A percentile compares a stretch with the other conserved stretches of the same genome.
Conservation (phyloP, 2,113 vertebrate species). For the Melanotaenia duboulayi region DNA sequence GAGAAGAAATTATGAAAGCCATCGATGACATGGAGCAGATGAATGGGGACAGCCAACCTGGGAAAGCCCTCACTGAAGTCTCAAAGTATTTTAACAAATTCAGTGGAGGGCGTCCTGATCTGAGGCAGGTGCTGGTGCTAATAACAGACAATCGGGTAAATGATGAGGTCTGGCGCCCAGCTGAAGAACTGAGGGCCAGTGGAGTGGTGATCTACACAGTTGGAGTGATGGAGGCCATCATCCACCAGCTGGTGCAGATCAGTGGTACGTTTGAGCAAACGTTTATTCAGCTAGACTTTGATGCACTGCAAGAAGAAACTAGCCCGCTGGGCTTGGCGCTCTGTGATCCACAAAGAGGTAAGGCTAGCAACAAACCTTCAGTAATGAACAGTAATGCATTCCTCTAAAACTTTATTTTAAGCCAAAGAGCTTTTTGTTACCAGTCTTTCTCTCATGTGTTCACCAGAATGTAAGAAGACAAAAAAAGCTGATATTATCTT, state of each 20-base stretch:
- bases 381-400: too few species aligned
- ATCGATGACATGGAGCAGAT: constrained; percentile 74
- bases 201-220: constrained; percentile 80
- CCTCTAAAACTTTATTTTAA: too few species aligned
- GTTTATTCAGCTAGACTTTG: constrained; percentile 67
- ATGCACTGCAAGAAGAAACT: constrained; percentile 69
- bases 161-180: constrained; percentile 73
- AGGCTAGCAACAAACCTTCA: too few species aligned
- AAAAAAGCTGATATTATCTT: constrained; percentile 83
- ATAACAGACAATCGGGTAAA: constrained; percentile 79
- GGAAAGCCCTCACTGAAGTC: constrained; percentile 70
- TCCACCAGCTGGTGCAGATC: constrained; percentile 79
- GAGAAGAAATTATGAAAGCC: constrained; percentile 42
- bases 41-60: constrained; percentile 61
- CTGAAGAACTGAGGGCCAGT: constrained; percentile 74
- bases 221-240: constrained; percentile 68
- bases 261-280: constrained; percentile 69
- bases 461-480: constrained; percentile 72
- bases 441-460: background rate
- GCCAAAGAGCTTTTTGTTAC: too few species aligned
- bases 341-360: constrained; percentile 75
- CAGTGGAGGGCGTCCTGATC: constrained; percentile 75
- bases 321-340: constrained; percentile 75
- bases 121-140: constrained; percentile 80
- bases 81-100: constrained; percentile 72